Percentiles rank a stretch among this genome's conserved stretches.
These are phyloP conservation scores for Drosophila saltans DNA, from an alignment of 1,140 invertebrate genomes.

Conservation along the genomic window DNA sequence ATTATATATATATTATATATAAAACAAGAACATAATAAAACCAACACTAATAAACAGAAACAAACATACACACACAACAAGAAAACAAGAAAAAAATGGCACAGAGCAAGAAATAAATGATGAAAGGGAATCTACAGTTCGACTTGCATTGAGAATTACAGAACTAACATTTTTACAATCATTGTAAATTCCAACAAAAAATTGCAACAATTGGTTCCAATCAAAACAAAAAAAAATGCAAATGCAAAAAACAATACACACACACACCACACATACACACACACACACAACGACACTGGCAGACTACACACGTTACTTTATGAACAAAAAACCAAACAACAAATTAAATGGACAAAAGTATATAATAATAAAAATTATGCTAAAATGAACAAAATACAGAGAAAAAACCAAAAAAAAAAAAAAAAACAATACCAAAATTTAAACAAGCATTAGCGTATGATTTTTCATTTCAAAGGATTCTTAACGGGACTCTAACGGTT, in stretches of 20 bases:
- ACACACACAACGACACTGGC: slow-evolving; percentile 54
- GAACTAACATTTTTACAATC: slow-evolving; percentile 46
- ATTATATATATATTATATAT: slow-evolving; percentile 79
- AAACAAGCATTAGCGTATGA: slow-evolving; percentile 30
- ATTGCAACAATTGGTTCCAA: slow-evolving; percentile 42
- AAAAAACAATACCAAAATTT: slow-evolving; percentile 72
- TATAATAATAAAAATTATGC: slow-evolving; percentile 77
- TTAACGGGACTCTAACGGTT: neutral
- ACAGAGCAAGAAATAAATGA: slow-evolving; percentile 40
- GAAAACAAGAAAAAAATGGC: slow-evolving; percentile 39
- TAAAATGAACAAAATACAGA: slow-evolving; percentile 67
- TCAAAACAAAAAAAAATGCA: slow-evolving; percentile 49
- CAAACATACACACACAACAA: slow-evolving; percentile 29
- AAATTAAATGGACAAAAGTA: slow-evolving; percentile 77
- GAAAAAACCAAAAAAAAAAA: slow-evolving; percentile 70
- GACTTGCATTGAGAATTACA: slow-evolving; percentile 56
- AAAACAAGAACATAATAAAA: slow-evolving; percentile 45
- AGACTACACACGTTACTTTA: slow-evolving; percentile 77
- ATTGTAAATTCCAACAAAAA: slow-evolving; percentile 48
- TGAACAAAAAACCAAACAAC: slow-evolving; percentile 60
- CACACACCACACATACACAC: slow-evolving; percentile 34
- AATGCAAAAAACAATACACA: slow-evolving; percentile 39
- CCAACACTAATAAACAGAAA: slow-evolving; percentile 33
- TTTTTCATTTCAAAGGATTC: slow-evolving; percentile 21
- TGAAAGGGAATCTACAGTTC: slow-evolving; percentile 49